Evolutionary conservation across 2,113 vertebrate species (phyloP), one percentile per base, ranked within the genome.

Genomic region (Anthoscopus minutus): DNA sequence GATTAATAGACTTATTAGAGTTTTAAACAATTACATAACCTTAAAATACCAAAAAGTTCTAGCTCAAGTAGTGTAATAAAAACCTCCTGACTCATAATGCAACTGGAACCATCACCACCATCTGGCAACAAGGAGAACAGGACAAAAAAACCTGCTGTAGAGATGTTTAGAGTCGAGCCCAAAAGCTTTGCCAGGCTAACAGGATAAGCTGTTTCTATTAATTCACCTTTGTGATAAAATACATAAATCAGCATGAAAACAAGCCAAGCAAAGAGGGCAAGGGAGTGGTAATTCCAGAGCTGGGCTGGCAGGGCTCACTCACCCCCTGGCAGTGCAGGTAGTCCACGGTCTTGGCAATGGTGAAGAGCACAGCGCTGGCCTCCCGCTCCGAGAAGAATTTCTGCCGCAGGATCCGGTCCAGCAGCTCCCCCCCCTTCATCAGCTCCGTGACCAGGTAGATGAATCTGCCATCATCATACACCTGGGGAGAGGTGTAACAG

Each of bases 321-420:
- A 99, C 99, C 96, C 99, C 99, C 98, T 99, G 99, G 97, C 99
- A 99, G 97, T 99, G 99, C 98, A 99, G 98, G 97, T 99, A 99
- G 96, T 99, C 99, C 90, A 99, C 98, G 18, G 99, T 99, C 97
- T 99, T 99, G 40, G 99, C 97, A 94, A 99, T 99, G 62, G 99
- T 99, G 97, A 98, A 99, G 9, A 99, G 97, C 21, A 99, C 99
- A 66, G 99, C 99, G 10, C 99, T 99, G 90, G 99, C 99, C 95
- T 99, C 99, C 31, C 98, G 96, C 95, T 99, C 99, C 0, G 99
- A 99, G 97, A 99, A 99, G 94, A 98, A 99, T 93, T 99, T 99
- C 97, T 99, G 98, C 79, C 99, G 97, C 91, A 99, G 98, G 95
- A 99, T 99, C 60, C 98, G 98, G 93, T 99, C 99, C 64, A 99